phyloP scores from a whole-genome alignment of 2,888 invertebrate species.

The Acrobasis repandana region DNA sequence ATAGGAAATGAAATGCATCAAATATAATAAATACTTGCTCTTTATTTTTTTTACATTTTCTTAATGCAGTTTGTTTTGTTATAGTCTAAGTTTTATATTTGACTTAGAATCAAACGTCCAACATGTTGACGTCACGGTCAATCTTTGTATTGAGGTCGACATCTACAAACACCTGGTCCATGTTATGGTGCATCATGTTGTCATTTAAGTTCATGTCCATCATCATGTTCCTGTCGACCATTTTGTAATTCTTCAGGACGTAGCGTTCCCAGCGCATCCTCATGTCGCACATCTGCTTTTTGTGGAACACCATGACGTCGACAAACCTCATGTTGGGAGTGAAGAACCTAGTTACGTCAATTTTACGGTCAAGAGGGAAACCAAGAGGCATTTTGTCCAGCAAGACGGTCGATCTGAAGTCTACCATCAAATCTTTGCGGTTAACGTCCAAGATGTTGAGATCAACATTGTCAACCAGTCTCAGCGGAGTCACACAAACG shows the following conservation, averaged over 20 bases:
- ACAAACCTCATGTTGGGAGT: constrained; percentile 87
- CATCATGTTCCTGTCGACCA: constrained; percentile 53
- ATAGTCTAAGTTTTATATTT: constrained; percentile 4
- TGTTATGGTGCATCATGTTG: background rate
- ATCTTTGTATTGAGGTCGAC: constrained; percentile 47
- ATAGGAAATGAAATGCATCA: constrained; percentile 15
- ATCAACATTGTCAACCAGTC: constrained; percentile 66
- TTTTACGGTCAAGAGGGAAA: constrained; percentile 88
- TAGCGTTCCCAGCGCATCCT: constrained; percentile 67
- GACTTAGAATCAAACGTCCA: constrained; percentile 2
- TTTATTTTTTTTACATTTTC: constrained; percentile 36
- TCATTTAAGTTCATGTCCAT: constrained; percentile 39
- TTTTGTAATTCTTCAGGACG: constrained; percentile 63
- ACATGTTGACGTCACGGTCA: constrained; percentile 29
- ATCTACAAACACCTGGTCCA: constrained; percentile 48
- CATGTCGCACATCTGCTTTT: constrained; percentile 74
- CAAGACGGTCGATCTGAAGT: constrained; percentile 65
- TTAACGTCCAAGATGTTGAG: constrained; percentile 63
- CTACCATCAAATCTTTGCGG: constrained; percentile 66
- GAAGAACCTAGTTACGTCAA: constrained; percentile 82
- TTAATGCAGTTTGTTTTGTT: constrained; percentile 16
- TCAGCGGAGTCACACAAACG: constrained; percentile 83
- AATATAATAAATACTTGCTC: constrained; percentile 3
- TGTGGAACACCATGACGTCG: constrained; percentile 86
- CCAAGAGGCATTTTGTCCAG: constrained; percentile 86